Base-by-base conservation (phyloP, 1,140 invertebrate species). In the Drusus annulatus region DNA sequence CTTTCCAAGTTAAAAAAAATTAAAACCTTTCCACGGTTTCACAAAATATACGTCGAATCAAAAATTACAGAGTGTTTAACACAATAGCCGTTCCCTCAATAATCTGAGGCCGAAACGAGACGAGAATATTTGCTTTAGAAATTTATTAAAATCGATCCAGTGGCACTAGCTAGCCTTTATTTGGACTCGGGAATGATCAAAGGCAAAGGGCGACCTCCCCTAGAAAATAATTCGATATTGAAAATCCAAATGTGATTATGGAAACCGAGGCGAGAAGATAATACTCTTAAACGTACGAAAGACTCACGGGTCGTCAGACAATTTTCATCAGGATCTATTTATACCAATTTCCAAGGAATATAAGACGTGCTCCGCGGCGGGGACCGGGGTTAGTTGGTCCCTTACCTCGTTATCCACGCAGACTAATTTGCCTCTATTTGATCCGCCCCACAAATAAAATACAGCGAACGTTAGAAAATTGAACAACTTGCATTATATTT, bases 281-380 rank as follows among this genome's bases (percentile, higher is more conserved):
- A 65, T 36, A 65, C 62, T 65, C 62, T 15, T 31, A 65, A 65
- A 28, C 25, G 62, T 17, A 28, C 36, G 25, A 65, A 65, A 65
- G 62, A 65, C 25, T 65, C 10, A 31, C 3, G 28, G 62, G 21
- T 65, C 62, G 21, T 10, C 16, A 7, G 25, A 15, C 62, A 65
- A 21, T 65, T 65, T 65, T 65, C 21, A 28, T 13, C 5, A 28
- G 15, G 3, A 60, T 60, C 56, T 60, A 60, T 21, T 58, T 58
- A 58, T 58, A 17, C 54, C 7, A 58, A 58, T 58, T 3, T 21
- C n/a, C 17, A 58, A 6, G 25, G 25, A 28, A 36, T 8, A 36
- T 3, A 8, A 10, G 7, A 8, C 13, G 36, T 10, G 36, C 13
- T 45, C 36, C 31, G 8, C 31, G 31, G 31, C 8, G 31, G 31